Evolutionary conservation across 2,797 vertebrate species (phyloP).

Genomic region (Microctenopoma steveboyesi): DNA sequence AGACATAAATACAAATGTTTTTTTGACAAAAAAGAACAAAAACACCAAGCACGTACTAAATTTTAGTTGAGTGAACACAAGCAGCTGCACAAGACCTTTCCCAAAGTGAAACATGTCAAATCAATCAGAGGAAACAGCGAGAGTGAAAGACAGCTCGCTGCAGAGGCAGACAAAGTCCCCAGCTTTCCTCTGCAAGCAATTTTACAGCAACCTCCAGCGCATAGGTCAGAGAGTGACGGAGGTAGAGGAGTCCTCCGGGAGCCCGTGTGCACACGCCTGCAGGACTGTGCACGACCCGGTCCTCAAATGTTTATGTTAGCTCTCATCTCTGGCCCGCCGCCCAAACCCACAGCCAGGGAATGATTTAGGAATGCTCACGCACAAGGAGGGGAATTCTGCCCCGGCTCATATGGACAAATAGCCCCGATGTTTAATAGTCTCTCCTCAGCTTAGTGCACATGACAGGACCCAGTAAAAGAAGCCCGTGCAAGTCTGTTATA

Average conservation of each 20-base stretch:
- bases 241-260: slow-evolving; percentile 22
- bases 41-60: too few species aligned
- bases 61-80: too few species aligned
- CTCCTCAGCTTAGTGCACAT: slow-evolving; percentile 3
- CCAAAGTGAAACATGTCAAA: too few species aligned
- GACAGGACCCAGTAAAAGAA: slow-evolving; percentile 41
- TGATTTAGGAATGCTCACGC: slow-evolving; percentile 52
- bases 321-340: slow-evolving; percentile 42
- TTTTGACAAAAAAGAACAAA: too few species aligned
- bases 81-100: too few species aligned
- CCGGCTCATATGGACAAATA: slow-evolving; percentile 24
- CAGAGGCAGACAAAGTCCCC: background rate
- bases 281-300: background rate
- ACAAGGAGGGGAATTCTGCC: slow-evolving; percentile 55
- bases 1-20: too few species aligned
- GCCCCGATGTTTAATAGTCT: slow-evolving; percentile 14
- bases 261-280: slow-evolving; percentile 13
- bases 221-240: slow-evolving; percentile 31
- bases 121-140: background rate
- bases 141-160: background rate
- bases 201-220: slow-evolving; percentile 12
- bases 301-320: slow-evolving; percentile 48
- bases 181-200: slow-evolving; percentile 15
- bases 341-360: slow-evolving; percentile 48
- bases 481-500: slow-evolving; percentile 19